These are phyloP conservation scores for Aricia agestis DNA, from an alignment of 1,140 invertebrate species.

Conservation along the genomic window DNA sequence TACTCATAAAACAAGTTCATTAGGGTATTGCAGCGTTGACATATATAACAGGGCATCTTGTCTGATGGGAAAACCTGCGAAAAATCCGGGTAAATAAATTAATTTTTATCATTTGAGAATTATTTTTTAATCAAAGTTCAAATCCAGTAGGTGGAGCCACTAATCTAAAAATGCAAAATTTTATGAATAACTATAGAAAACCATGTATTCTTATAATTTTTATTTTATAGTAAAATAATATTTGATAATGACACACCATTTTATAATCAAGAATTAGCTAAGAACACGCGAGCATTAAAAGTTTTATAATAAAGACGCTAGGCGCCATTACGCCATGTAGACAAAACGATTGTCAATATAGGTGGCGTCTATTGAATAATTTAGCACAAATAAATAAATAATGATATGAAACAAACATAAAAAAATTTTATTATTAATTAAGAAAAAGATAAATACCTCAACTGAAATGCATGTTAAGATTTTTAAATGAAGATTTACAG, in stretches of 20 bases:
- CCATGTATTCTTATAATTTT: not conserved
- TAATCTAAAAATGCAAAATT: not conserved
- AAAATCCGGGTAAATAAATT: not conserved
- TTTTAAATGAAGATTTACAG: conserved; percentile 81
- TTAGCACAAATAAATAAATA: not conserved
- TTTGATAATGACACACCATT: not conserved
- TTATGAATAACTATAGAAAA: not conserved
- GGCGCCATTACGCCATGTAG: conserved; percentile 45
- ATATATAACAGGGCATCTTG: conserved; percentile 84
- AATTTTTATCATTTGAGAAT: conserved; percentile 20
- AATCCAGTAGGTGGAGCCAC: conserved; percentile 46
- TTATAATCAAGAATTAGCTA: not conserved
- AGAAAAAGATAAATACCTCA: conserved; percentile 77
- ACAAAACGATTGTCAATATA: conserved; percentile 34
- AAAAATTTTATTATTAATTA: conserved; percentile 12
- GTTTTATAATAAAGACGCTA: conserved; percentile 27
- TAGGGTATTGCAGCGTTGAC: conserved; percentile 80
- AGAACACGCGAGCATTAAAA: not conserved
- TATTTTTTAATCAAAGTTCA: conserved; percentile 11
- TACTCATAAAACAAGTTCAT: conserved; percentile 83
- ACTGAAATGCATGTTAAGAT: conserved; percentile 85
- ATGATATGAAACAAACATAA: not conserved
- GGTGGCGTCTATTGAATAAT: conserved; percentile 39
- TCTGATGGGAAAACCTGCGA: conserved; percentile 82
- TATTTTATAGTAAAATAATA: not conserved